These are phyloP conservation scores for Glossophaga mutica DNA, from an alignment of 2,797 vertebrate genomes.

Conservation along the genomic window DNA sequence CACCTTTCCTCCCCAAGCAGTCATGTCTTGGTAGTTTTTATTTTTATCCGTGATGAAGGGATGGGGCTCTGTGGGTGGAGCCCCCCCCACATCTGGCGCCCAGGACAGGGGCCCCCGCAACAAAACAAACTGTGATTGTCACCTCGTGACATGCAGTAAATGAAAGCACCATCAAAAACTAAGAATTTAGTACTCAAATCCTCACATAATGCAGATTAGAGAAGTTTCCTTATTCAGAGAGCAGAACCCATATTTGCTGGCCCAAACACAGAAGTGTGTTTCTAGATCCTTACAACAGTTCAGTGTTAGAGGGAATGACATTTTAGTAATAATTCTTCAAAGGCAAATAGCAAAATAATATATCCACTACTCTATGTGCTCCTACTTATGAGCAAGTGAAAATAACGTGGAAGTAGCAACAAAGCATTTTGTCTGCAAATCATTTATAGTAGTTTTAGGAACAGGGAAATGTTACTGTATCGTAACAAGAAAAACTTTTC, in stretches of 20 bases:
- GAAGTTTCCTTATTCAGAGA: slow-evolving; percentile 56
- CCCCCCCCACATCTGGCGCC: too few species aligned
- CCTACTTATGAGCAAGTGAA: background rate
- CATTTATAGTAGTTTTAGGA: background rate
- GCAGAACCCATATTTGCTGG: slow-evolving; percentile 24
- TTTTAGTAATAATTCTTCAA: slow-evolving; percentile 33
- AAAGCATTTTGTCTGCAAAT: background rate
- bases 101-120: too few species aligned
- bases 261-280: slow-evolving; percentile 16
- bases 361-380: background rate
- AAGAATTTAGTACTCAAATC: slow-evolving; percentile 68
- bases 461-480: background rate
- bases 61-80: too few species aligned
- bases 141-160: slow-evolving; percentile 66
- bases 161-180: slow-evolving; percentile 71
- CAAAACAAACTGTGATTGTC: slow-evolving; percentile 69
- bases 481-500: slow-evolving; percentile 19
- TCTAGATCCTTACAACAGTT: slow-evolving; percentile 29
- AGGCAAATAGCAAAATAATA: background rate
- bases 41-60: too few species aligned
- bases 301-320: background rate
- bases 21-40: too few species aligned
- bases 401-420: background rate
- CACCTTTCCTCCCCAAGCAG: too few species aligned
- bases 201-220: slow-evolving; percentile 57